Evolutionary conservation across 2,797 vertebrate genomes (phyloP).

Genomic region (Spinibarbus caldwelli): DNA sequence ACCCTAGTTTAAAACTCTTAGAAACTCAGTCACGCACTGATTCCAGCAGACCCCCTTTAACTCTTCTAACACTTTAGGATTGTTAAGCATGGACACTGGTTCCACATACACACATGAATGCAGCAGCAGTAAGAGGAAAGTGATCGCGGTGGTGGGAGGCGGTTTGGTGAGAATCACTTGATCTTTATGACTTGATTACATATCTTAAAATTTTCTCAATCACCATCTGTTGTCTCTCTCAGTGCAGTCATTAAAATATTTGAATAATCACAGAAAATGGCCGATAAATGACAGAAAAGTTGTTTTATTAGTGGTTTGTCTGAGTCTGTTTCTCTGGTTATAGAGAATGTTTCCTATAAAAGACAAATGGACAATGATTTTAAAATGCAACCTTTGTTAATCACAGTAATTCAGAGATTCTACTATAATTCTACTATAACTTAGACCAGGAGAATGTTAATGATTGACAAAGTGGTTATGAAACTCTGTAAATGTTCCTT

Average conservation of each 20-base stretch:
- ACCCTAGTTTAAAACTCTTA: not conserved
- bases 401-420: not conserved
- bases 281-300: not conserved
- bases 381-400: not conserved
- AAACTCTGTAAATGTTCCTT: slow-evolving; percentile 28
- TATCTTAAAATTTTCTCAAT: not conserved
- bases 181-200: slow-evolving; percentile 44
- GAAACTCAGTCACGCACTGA: not conserved
- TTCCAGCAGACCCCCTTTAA: not conserved
- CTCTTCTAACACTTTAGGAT: not conserved
- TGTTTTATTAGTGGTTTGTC: no score
- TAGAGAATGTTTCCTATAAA: not conserved
- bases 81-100: slow-evolving; percentile 13
- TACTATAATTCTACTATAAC: not conserved
- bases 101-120: not conserved
- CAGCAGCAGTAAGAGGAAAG: slow-evolving; percentile 61
- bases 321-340: no score
- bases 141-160: slow-evolving; percentile 78
- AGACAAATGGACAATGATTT: not conserved
- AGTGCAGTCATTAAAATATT: not conserved
- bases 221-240: not conserved
- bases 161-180: slow-evolving; percentile 78
- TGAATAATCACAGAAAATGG: no score
- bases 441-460: not conserved
- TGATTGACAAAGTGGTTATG: slow-evolving; percentile 21